Base-by-base conservation (phyloP, 2,113 vertebrate genomes). In the Cathartes aura region DNA sequence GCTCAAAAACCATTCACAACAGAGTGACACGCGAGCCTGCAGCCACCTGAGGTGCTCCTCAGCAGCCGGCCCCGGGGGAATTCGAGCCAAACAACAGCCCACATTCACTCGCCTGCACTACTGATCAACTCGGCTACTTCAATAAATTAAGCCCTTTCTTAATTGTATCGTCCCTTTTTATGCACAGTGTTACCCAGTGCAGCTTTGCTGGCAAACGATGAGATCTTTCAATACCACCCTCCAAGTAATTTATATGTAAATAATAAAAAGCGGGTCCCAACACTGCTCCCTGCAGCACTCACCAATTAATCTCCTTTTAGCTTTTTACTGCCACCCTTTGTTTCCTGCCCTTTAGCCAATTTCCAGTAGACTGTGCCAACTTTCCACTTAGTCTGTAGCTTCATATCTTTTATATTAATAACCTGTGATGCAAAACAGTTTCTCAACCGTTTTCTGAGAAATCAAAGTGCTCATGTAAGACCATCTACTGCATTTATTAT, bases 251-350 rank as follows among this genome's bases (percentile, higher is more conserved):
- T 97, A 97, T 96, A 98, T 98, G 98, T 97, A 97, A 98, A 98
- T 98, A 98, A 97, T 97, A 96, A 97, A 98, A 98, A 97, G 84
- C 78, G 55, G 64, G 96, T 98, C 87, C 84, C 91, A 96, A 94
- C 91, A 87, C 55, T 80, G 59, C 76, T 97, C 97, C 94, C 94
- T 48, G 89, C 94, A 96, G 97, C 93, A 87, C 87, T 97, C 90
- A 91, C 83, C 97, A 97, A 97, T 98, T 98, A 98, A 97, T 96
- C 93, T 97, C 98, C 96, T 98, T 97, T 98, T 93, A 98, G 97
- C 90, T 96, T 98, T 97, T 96, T 93, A 98, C 89, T 93, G 95
- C 95, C 89, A 95, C 91, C 93, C 92, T 97, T 97, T 97, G 68
- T 98, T 98, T 98, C 97, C 97, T 98, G 96, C 96, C 98, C 64